Base-by-base conservation (phyloP, 2,113 vertebrate genomes). In the Acanthochromis polyacanthus region DNA sequence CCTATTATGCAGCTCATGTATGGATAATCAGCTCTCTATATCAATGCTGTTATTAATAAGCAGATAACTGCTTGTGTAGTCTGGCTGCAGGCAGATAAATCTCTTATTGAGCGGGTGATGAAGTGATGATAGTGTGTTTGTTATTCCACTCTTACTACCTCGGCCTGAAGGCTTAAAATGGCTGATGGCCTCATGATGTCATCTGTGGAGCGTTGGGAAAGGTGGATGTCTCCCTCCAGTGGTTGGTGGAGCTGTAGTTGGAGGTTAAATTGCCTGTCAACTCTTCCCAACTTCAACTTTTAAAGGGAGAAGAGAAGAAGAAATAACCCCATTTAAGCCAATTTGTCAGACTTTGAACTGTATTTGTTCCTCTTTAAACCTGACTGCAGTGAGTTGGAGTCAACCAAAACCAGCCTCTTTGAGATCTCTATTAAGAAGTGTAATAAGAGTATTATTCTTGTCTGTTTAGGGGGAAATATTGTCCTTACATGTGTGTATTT, bases 151-250 rank as follows among this genome's bases (percentile, higher is more conserved):
- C 19, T 60, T 58, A 16, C 23, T 22, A 36, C 52, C 55, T 52
- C 25, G 11, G 8, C 19, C 30, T 48, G 25, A 67, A 43, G 72
- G 65, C 59, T 69, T 69, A 68, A 85, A 80, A 88, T 82, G 75
- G 80, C 86, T 32, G 71, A 38, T 51, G 62, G 45, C 28, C 16
- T 30, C 20, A 56, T 81, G 84, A 70, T 67, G 81, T 82, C 78
- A 69, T 73, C 48, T 40, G 14, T 46, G 79, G 50, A 81, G 72
- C 38, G 1, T 32, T 46, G 23, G 67, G 61, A 46, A 25, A 59
- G 80, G 76, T 77, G 67, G 53, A 84, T 91, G 84, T 83, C 89
- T 80, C 80, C 75, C 76, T 85, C 90, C 63, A 75, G 90, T 84
- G 92, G 91, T 3, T 2, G 28, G 0, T 15, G 14, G 40, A 43